A percentile compares a stretch with the other conserved stretches of the same genome.
These are phyloP conservation scores for Phylloscopus collybita DNA, from an alignment of 2,797 vertebrate genomes.

Conservation along the genomic window DNA sequence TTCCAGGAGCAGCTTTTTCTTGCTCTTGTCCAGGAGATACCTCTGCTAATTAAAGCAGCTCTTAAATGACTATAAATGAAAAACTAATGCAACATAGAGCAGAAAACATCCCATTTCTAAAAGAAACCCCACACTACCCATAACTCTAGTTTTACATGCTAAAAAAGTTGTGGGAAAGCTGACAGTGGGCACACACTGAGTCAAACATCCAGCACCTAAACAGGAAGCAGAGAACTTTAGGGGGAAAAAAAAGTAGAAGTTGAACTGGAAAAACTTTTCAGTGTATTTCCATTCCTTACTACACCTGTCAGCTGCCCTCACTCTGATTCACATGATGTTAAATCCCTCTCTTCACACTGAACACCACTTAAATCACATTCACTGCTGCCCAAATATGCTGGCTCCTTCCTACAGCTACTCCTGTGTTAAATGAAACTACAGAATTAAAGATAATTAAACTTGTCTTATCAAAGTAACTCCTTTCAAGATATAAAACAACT, in stretches of 20 bases:
- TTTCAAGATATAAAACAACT: neutral
- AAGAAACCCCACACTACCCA: neutral
- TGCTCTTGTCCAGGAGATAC: neutral
- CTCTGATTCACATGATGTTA: neutral
- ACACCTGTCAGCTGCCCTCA: neutral
- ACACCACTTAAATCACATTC: neutral
- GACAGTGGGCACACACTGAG: neutral
- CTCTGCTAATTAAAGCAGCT: neutral
- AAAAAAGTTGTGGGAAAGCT: neutral
- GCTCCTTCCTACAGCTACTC: neutral
- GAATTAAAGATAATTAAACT: neutral
- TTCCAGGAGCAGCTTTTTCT: neutral
- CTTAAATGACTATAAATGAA: neutral
- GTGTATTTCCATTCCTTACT: neutral
- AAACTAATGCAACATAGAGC: neutral
- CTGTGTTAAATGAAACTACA: neutral
- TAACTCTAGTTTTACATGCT: neutral
- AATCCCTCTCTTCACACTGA: neutral
- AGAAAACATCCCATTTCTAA: neutral
- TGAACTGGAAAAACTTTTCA: neutral
- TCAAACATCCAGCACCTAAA: neutral
- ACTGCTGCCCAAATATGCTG: fast-evolving
- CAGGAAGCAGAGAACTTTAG: neutral
- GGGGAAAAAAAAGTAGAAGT: neutral
- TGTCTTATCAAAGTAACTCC: neutral